A percentile compares a stretch with the other conserved stretches of the same genome.
Conservation (phyloP, 2,113 vertebrate species). For the Rhinolophus sinicus region DNA sequence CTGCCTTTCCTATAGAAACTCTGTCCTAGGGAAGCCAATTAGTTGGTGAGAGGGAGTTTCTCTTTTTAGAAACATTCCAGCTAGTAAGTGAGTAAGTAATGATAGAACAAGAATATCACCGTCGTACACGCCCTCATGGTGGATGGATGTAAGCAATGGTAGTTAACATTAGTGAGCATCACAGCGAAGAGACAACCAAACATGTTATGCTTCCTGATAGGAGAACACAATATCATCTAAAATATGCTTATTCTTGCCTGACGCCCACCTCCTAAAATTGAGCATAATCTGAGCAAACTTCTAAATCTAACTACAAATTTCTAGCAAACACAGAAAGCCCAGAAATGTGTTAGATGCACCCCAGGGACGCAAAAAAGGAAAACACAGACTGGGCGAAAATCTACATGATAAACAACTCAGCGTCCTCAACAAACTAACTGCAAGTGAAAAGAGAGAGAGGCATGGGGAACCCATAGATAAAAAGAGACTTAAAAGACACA, state of each 20-base stretch:
- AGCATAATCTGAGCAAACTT: background rate
- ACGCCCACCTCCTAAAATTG: background rate
- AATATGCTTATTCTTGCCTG: background rate
- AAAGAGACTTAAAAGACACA: background rate
- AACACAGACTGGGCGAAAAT: background rate
- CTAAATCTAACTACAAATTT: background rate
- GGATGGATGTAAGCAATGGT: background rate
- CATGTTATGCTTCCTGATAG: background rate
- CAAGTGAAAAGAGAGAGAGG: background rate
- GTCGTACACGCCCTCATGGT: background rate
- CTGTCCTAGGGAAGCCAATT: constrained; percentile 11
- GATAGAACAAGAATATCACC: background rate
- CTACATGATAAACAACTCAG: background rate
- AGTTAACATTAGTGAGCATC: background rate
- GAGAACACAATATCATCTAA: background rate
- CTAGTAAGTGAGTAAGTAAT: background rate
- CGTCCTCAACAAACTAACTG: background rate
- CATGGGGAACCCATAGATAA: background rate
- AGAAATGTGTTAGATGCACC: background rate
- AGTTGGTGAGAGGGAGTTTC: background rate
- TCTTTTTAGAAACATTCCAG: background rate
- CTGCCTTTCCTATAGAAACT: constrained; percentile 9
- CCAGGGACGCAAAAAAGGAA: background rate
- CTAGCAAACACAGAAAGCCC: background rate
- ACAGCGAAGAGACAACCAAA: background rate